Conservation (phyloP, 2,113 vertebrate species). For the Polypterus bichir region DNA sequence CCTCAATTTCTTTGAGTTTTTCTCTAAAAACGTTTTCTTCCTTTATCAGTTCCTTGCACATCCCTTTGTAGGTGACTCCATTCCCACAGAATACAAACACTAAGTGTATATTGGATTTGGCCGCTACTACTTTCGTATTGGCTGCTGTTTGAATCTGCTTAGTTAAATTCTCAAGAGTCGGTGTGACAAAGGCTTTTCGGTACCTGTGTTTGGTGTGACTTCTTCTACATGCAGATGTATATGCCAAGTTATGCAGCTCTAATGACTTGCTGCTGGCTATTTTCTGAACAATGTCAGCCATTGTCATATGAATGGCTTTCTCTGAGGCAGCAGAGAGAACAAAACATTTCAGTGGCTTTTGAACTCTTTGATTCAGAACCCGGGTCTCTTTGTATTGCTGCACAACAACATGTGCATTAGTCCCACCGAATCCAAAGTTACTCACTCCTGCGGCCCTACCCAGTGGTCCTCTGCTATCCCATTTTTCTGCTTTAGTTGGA, state of each 20-base stretch:
- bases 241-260: slow-evolving; percentile 50
- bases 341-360: slow-evolving; percentile 44
- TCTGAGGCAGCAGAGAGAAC: slow-evolving; percentile 58
- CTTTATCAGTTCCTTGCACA: slow-evolving; percentile 52
- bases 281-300: slow-evolving; percentile 42
- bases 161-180: slow-evolving; percentile 50
- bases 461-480: slow-evolving; percentile 39
- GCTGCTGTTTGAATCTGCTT: slow-evolving; percentile 34
- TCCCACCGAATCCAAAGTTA: slow-evolving; percentile 77
- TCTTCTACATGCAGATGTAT: slow-evolving; percentile 70
- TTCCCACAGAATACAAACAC: slow-evolving; percentile 75
- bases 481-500: slow-evolving; percentile 46
- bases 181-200: slow-evolving; percentile 50
- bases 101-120: slow-evolving; percentile 33
- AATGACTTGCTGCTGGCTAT: slow-evolving; percentile 27
- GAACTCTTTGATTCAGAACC: slow-evolving; percentile 14
- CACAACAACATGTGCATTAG: slow-evolving; percentile 64
- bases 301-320: slow-evolving; percentile 44
- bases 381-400: slow-evolving; percentile 41
- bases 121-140: slow-evolving; percentile 16
- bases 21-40: slow-evolving; percentile 52
- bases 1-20: slow-evolving; percentile 52
- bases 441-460: slow-evolving; percentile 64
- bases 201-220: slow-evolving; percentile 59
- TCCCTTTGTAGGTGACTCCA: slow-evolving; percentile 45